Conservation (phyloP, 2,113 vertebrate species). For the Caranx melampygus region DNA sequence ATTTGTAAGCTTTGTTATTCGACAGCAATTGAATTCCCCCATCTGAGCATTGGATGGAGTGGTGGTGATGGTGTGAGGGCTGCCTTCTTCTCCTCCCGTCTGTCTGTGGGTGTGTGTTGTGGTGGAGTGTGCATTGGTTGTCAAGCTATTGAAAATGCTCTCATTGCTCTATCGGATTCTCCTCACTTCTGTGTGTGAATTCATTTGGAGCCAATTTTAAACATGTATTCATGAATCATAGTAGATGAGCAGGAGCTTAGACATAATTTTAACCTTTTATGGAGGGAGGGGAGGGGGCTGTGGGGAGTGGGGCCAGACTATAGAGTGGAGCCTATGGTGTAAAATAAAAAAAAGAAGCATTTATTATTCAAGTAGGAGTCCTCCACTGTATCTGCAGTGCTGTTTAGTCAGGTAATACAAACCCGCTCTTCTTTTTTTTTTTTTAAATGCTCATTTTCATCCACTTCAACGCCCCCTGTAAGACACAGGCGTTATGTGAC, state of each 20-base stretch:
- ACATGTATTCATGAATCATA: conserved; percentile 50
- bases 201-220: conserved; percentile 57
- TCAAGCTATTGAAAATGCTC: conserved; percentile 68
- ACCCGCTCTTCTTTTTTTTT: background rate
- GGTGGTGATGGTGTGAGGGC: conserved; percentile 16
- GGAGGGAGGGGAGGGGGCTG: background rate
- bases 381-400: background rate
- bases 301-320: conserved; percentile 4
- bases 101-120: conserved; percentile 76
- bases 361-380: conserved; percentile 11
- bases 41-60: conserved; percentile 53
- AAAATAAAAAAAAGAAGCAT: background rate
- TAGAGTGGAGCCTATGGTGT: background rate
- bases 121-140: conserved; percentile 69
- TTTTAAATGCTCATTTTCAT: background rate
- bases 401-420: background rate
- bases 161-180: conserved; percentile 68
- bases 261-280: conserved; percentile 30
- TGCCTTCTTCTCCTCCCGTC: background rate
- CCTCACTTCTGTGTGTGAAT: conserved; percentile 49
- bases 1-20: conserved; percentile 72
- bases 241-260: conserved; percentile 29
- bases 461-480: background rate
- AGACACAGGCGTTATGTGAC: background rate
- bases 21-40: conserved; percentile 68